Evolutionary conservation across 2,888 invertebrate species (phyloP).

Genomic region (Steinernema carpocapsae): DNA sequence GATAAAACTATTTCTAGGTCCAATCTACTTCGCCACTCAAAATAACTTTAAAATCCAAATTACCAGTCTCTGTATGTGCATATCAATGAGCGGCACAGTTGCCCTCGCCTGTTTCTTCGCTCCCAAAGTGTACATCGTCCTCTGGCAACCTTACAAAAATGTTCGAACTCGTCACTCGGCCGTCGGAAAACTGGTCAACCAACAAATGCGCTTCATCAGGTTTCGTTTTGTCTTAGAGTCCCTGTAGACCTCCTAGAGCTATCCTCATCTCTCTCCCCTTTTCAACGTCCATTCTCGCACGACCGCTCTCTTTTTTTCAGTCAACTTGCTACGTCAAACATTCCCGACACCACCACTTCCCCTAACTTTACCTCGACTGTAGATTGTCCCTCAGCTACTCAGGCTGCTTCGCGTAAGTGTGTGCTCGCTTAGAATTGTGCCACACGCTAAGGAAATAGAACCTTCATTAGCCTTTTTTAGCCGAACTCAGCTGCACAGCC

Average conservation of each 20-base stretch:
- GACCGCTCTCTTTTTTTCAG: slow-evolving; percentile 36
- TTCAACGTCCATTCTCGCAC: slow-evolving; percentile 4
- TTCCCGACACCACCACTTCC: slow-evolving; percentile 37
- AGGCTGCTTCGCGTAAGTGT: slow-evolving; percentile 35
- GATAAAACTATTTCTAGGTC: slow-evolving; percentile 55
- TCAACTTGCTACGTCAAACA: slow-evolving; percentile 40
- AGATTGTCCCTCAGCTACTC: slow-evolving; percentile 29
- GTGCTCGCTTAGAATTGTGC: neutral
- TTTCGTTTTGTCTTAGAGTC: slow-evolving; percentile 38
- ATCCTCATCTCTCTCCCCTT: neutral
- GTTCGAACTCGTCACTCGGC: slow-evolving; percentile 72
- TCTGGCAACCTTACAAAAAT: slow-evolving; percentile 82
- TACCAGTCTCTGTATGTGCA: slow-evolving; percentile 80
- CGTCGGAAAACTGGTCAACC: slow-evolving; percentile 66
- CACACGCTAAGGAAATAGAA: neutral
- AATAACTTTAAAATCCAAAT: slow-evolving; percentile 77
- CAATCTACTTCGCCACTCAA: slow-evolving; percentile 73
- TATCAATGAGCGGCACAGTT: slow-evolving; percentile 80
- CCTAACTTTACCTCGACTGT: slow-evolving; percentile 39
- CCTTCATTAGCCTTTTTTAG: slow-evolving; percentile 19
- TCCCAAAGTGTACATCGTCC: slow-evolving; percentile 79
- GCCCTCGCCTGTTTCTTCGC: slow-evolving; percentile 79
- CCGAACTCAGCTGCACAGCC: slow-evolving; percentile 39
- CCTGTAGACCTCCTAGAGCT: slow-evolving; percentile 5
- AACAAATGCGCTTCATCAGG: slow-evolving; percentile 69